Evolutionary conservation across 2,888 invertebrate species (phyloP).

Genomic region (Pollenia amentaria): DNA sequence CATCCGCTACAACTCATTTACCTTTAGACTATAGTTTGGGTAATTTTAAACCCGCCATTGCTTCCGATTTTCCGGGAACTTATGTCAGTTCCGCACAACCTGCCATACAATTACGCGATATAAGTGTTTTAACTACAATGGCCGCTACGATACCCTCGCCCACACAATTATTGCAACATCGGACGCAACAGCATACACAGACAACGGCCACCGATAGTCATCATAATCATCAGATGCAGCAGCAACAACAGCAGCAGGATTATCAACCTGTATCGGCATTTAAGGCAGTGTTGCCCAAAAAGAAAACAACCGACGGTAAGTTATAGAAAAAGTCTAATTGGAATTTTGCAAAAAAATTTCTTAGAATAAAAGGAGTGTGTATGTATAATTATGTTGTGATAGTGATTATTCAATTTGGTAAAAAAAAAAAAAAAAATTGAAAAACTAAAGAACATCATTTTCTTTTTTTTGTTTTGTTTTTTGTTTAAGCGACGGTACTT

Average conservation of each 20-base stretch:
- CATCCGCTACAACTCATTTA: constrained; percentile 78
- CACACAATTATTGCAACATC: constrained; percentile 81
- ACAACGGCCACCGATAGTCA: constrained; percentile 72
- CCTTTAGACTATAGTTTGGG: constrained; percentile 83
- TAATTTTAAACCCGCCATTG: constrained; percentile 82
- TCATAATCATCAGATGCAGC: constrained; percentile 73
- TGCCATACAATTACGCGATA: constrained; percentile 81
- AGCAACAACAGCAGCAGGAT: constrained; percentile 75
- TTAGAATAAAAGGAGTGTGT: not conserved
- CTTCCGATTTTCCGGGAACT: constrained; percentile 81
- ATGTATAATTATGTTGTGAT: not conserved
- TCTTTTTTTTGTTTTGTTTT: too few species aligned
- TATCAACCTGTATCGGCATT: constrained; percentile 83
- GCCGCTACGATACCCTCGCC: constrained; percentile 79
- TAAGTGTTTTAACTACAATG: constrained; percentile 81
- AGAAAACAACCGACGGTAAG: constrained; percentile 84
- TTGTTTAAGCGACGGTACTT: too few species aligned
- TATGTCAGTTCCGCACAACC: constrained; percentile 78
- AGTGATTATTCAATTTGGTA: too few species aligned
- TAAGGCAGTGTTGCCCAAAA: constrained; percentile 84
- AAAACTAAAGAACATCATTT: too few species aligned
- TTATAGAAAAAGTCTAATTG: constrained; percentile 28
- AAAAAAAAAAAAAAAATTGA: too few species aligned
- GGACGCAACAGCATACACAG: constrained; percentile 79
- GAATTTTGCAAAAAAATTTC: not conserved